A percentile compares a stretch with the other conserved stretches of the same genome.
phyloP scores from a whole-genome alignment of 1,140 invertebrate species.

The Pentalonia nigronervosa region DNA sequence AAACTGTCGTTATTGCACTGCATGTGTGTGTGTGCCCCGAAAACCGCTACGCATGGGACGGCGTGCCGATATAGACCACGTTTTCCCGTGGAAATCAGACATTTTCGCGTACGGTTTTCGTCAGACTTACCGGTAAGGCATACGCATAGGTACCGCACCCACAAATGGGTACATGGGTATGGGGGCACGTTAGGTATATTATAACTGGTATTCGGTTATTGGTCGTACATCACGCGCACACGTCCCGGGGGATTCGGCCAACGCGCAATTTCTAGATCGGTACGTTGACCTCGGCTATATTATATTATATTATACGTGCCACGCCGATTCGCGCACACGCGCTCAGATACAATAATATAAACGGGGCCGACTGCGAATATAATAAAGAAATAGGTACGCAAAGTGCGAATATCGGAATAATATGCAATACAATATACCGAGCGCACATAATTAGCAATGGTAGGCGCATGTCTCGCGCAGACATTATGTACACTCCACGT shows the following conservation, averaged over 20 bases:
- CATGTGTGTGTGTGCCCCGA: too few species aligned
- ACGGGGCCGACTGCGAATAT: background rate
- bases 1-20: too few species aligned
- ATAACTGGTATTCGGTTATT: background rate
- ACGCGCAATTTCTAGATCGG: constrained; percentile 17
- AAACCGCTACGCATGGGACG: too few species aligned
- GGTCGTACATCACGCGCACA: background rate
- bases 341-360: background rate
- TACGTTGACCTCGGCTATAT: constrained; percentile 39
- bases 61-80: too few species aligned
- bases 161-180: too few species aligned
- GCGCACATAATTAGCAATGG: background rate
- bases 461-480: background rate
- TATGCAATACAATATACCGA: background rate
- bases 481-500: background rate
- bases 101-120: too few species aligned
- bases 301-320: background rate
- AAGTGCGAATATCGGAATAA: background rate
- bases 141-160: too few species aligned
- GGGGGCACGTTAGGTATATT: too few species aligned
- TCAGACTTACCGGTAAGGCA: too few species aligned
- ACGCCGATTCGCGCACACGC: constrained; percentile 16
- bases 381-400: background rate
- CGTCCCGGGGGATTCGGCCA: background rate
- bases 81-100: too few species aligned